Conservation (phyloP, 2,888 invertebrate species). For the Drosophila ustulata region DNA sequence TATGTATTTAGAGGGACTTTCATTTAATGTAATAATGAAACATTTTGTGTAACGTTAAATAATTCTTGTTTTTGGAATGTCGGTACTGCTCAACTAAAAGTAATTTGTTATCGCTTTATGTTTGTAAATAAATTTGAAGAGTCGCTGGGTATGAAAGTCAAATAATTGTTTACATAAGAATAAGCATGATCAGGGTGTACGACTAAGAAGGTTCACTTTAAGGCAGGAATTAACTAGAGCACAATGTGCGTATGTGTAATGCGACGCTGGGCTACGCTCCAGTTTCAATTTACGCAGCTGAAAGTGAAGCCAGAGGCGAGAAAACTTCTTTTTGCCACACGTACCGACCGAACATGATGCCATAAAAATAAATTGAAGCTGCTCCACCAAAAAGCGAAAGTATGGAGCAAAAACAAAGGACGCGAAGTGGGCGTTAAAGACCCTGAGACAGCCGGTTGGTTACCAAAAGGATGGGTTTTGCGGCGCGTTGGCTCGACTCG, state of each 20-base stretch:
- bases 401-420: constrained; percentile 23
- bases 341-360: constrained; percentile 66
- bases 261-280: constrained; percentile 55
- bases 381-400: constrained; percentile 47
- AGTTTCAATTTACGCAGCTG: constrained; percentile 69
- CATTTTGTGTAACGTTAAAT: too few relatives aligned
- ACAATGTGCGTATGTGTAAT: constrained; percentile 65
- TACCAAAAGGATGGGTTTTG: background rate
- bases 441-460: background rate
- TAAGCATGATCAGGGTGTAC: constrained; percentile 1
- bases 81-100: too few relatives aligned
- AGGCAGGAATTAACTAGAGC: constrained; percentile 23
- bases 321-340: constrained; percentile 48
- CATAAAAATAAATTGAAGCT: constrained; percentile 76
- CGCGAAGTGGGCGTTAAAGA: constrained; percentile 26
- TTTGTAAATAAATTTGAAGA: too few relatives aligned
- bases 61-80: too few relatives aligned
- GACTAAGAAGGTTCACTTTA: constrained; percentile 3
- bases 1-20: too few relatives aligned
- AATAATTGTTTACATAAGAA: background rate
- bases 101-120: too few relatives aligned
- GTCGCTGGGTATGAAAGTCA: background rate
- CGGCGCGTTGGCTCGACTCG: constrained; percentile 8
- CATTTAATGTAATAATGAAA: too few relatives aligned
- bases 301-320: constrained; percentile 54